Base-by-base conservation (phyloP, 2,113 vertebrate genomes). In the Lasiurus cinereus region DNA sequence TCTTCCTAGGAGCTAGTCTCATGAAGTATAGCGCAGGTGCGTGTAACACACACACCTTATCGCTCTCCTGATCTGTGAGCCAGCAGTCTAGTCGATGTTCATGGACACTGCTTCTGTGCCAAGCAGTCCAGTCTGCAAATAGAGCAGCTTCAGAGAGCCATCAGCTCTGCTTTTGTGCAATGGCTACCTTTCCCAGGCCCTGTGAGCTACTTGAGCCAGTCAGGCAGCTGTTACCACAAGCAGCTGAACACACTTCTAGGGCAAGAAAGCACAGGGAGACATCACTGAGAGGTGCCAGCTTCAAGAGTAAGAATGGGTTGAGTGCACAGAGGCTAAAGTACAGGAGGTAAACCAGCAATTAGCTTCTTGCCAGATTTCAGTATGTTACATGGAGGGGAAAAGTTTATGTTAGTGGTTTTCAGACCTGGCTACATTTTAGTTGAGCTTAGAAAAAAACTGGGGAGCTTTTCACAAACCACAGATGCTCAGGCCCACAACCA, bases 401-500 rank as follows among this genome's bases (percentile, higher is more conserved):
- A 54, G 16, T 9, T n/a, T 52, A 78, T 74, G 66, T 31, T 36
- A 16, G 24, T 85, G 31, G 6, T 82, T 92, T 18, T 90, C 22
- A 94, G 48, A 88, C 39, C 2, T 64, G 27, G 50, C 22, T 83
- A 6, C 64, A n/a, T 87, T 83, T 50, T 48, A 74, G 16, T 82
- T 59, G 22, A 69, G 18, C 36, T 91, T 56, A 50, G 33, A 39
- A 67, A 83, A 69, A 69, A 74, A 50, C 12, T 21, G 43, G 62
- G 31, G 79, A 69, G 18, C 21, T 95, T 94, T 88, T 85, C 78
- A 88, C 18, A 88, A 83, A 91, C 52, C 86, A 84, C 31, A 46
- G 54, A 64, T 50, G 12, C 33, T 31, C 82, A 48, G 7, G 8
- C 3, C 33, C 21, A 82, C 52, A 84, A n/a, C 50, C 19, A 50